Evolutionary conservation across 2,888 invertebrate species (phyloP).

Genomic region (Diadromus collaris): DNA sequence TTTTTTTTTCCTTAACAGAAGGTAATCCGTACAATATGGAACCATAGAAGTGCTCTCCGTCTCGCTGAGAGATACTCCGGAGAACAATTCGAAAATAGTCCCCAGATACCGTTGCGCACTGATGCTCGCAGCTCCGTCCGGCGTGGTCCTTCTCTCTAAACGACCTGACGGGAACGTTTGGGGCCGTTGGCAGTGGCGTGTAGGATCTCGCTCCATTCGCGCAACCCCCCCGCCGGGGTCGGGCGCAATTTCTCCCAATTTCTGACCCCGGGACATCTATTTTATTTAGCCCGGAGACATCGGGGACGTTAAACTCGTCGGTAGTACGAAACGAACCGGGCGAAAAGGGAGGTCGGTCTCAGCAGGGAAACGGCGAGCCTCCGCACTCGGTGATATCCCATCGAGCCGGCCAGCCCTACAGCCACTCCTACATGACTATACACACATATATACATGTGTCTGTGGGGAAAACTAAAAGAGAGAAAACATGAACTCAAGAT

Average conservation of each 20-base stretch:
- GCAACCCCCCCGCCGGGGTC: conserved; percentile 55
- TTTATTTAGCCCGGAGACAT: conserved; percentile 77
- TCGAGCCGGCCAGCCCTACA: conserved; percentile 58
- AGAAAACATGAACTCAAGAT: conserved; percentile 53
- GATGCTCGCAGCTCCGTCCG: conserved; percentile 21
- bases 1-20: conserved; percentile 12
- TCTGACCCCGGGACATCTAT: conserved; percentile 77
- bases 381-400: conserved; percentile 70
- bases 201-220: conserved; percentile 37
- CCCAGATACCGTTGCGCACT: conserved; percentile 55
- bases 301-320: conserved; percentile 70
- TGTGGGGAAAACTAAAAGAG: conserved; percentile 36
- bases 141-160: conserved; percentile 50
- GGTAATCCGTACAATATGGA: conserved; percentile 52
- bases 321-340: conserved; percentile 24
- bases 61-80: conserved; percentile 48
- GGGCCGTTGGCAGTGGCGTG: conserved; percentile 25
- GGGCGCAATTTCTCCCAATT: conserved; percentile 78
- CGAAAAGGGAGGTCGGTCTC: conserved; percentile 18
- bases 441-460: conserved; percentile 37
- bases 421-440: conserved; percentile 28
- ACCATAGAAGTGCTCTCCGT: conserved; percentile 49
- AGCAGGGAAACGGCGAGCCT: conserved; percentile 34
- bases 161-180: conserved; percentile 35
- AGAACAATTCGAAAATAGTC: conserved; percentile 64